phyloP scores from a whole-genome alignment of 2,888 invertebrate species.

The Dione juno region DNA sequence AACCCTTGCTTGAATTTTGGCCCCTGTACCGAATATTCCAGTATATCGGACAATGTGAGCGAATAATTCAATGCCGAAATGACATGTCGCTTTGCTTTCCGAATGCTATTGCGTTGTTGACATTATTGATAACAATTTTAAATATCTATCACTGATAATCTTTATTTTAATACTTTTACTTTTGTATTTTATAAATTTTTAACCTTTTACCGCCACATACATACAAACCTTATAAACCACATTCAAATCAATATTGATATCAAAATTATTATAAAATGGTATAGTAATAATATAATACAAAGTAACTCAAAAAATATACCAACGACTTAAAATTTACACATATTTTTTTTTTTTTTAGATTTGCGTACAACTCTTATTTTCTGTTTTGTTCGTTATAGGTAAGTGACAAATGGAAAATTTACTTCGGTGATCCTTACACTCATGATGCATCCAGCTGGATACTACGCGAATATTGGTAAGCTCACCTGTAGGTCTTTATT shows the following conservation, averaged over 20 bases:
- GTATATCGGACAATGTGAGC: constrained; percentile 70
- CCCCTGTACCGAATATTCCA: constrained; percentile 79
- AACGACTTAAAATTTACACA: neutral
- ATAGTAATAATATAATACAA: neutral
- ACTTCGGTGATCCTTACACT: constrained; percentile 70
- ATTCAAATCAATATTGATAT: neutral
- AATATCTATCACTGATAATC: neutral
- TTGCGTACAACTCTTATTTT: constrained; percentile 36
- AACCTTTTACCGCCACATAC: too few relatives aligned
- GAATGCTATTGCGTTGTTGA: constrained; percentile 26
- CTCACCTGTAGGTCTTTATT: constrained; percentile 8
- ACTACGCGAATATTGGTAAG: constrained; percentile 83
- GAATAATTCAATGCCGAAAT: constrained; percentile 65
- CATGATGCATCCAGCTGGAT: constrained; percentile 81
- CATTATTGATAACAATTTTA: constrained; percentile 19
- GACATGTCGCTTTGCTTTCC: constrained; percentile 53
- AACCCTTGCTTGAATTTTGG: constrained; percentile 74
- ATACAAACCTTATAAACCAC: neutral
- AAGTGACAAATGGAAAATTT: constrained; percentile 81
- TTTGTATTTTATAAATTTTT: neutral
- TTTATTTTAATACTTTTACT: neutral
- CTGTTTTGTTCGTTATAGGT: constrained; percentile 70
- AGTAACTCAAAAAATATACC: neutral
- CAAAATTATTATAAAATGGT: neutral
- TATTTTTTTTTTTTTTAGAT: constrained; percentile 21